phyloP scores from a whole-genome alignment of 2,888 invertebrate genomes.

The Clunio marinus region DNA sequence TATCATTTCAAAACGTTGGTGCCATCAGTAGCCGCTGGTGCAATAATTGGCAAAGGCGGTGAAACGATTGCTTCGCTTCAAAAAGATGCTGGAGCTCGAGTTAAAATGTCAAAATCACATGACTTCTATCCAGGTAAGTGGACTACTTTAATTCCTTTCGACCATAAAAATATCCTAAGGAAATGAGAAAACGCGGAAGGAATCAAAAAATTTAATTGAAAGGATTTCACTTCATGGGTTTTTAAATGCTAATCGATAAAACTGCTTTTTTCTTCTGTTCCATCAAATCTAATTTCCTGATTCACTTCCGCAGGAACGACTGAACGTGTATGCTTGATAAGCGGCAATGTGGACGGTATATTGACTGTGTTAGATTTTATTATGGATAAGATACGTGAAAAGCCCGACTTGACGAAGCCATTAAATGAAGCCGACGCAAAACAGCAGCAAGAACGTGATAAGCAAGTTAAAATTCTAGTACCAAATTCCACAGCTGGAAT shows the following conservation, averaged over 20 bases:
- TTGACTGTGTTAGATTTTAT: conserved; percentile 89
- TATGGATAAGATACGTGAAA: conserved; percentile 93
- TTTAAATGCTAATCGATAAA: too few relatives aligned
- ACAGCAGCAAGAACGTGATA: conserved; percentile 82
- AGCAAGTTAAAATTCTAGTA: conserved; percentile 93
- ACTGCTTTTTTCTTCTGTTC: conserved; percentile 26
- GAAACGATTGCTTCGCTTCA: conserved; percentile 98
- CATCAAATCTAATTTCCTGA: neutral
- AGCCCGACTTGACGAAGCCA: conserved; percentile 82
- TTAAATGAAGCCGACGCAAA: conserved; percentile 79
- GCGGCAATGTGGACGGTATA: conserved; percentile 85
- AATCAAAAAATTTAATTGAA: too few relatives aligned
- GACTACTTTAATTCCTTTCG: too few relatives aligned
- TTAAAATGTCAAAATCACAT: conserved; percentile 99
- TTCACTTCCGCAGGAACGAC: conserved; percentile 66
- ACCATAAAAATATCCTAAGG: too few relatives aligned
- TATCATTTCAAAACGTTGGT: conserved; percentile 97
- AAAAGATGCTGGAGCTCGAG: conserved; percentile 93
- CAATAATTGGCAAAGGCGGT: conserved; percentile 98
- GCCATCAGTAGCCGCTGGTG: conserved; percentile 95
- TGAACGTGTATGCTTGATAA: conserved; percentile 89
- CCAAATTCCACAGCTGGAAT: conserved; percentile 96
- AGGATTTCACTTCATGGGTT: too few relatives aligned
- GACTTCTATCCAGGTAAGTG: conserved; percentile 95
- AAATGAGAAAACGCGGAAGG: too few relatives aligned